These are phyloP conservation scores for Hippolais icterina DNA, from an alignment of 2,113 vertebrate genomes.

Conservation along the genomic window DNA sequence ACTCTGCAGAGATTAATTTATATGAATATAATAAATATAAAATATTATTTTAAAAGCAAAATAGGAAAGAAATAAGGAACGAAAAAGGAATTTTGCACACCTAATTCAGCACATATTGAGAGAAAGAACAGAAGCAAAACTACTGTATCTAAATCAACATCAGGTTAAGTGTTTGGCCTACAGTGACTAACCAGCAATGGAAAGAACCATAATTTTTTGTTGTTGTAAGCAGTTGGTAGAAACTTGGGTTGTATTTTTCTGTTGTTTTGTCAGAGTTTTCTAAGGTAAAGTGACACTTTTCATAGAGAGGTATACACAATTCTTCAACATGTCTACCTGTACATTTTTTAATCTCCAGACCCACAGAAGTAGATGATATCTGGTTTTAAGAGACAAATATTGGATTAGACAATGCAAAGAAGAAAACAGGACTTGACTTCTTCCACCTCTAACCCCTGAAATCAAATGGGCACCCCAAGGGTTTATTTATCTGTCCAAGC, in stretches of 20 bases:
- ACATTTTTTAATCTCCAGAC: background rate
- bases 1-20: background rate
- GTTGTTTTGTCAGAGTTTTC: background rate
- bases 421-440: background rate
- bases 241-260: background rate
- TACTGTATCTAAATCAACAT: background rate
- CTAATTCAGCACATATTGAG: background rate
- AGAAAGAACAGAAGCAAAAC: background rate
- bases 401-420: background rate
- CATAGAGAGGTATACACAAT: background rate
- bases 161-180: background rate
- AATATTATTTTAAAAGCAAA: background rate
- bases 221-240: background rate
- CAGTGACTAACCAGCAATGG: background rate
- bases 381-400: background rate
- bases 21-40: background rate
- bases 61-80: background rate
- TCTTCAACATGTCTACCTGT: background rate
- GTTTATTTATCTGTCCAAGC: background rate
- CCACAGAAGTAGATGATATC: background rate
- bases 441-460: background rate
- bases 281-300: background rate
- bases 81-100: background rate
- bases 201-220: background rate
- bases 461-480: background rate